phyloP scores from a whole-genome alignment of 2,888 invertebrate species.

The Pandemis heparana region DNA sequence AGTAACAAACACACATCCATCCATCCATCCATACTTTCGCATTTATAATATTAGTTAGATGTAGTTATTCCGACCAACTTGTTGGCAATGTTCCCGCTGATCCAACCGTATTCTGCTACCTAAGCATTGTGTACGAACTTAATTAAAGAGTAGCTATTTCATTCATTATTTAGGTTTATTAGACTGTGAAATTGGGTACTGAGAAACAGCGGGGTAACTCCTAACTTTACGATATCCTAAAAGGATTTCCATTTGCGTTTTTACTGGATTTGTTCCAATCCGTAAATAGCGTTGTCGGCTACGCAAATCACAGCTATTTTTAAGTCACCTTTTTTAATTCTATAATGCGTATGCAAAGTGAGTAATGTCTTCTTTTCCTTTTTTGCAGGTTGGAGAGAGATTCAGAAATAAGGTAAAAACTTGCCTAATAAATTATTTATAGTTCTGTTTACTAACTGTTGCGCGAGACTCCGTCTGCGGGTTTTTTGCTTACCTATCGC shows the following conservation, averaged over 20 bases:
- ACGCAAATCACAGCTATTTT: neutral
- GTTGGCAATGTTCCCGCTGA: neutral
- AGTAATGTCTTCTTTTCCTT: neutral
- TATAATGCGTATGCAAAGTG: neutral
- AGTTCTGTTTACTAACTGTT: neutral
- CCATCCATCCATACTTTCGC: too few relatives aligned
- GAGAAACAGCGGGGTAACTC: neutral
- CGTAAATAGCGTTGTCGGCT: neutral
- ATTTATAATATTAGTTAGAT: too few relatives aligned
- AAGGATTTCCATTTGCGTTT: neutral
- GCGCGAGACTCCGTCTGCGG: neutral
- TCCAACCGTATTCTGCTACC: neutral
- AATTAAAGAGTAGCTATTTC: neutral
- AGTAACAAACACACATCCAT: too few relatives aligned
- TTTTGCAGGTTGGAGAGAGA: constrained; percentile 2
- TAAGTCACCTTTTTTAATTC: neutral
- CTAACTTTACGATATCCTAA: neutral
- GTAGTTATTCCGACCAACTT: neutral
- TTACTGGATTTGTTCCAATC: neutral
- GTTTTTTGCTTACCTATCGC: neutral
- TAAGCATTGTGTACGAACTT: neutral
- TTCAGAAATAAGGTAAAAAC: neutral
- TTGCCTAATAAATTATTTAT: neutral
- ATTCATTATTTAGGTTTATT: constrained; percentile 5
- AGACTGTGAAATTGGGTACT: neutral